A percentile compares a stretch with the other conserved stretches of the same genome.
These are phyloP conservation scores for Hirtodrosophila histrioides DNA, from an alignment of 2,888 invertebrate genomes.

Conservation along the genomic window DNA sequence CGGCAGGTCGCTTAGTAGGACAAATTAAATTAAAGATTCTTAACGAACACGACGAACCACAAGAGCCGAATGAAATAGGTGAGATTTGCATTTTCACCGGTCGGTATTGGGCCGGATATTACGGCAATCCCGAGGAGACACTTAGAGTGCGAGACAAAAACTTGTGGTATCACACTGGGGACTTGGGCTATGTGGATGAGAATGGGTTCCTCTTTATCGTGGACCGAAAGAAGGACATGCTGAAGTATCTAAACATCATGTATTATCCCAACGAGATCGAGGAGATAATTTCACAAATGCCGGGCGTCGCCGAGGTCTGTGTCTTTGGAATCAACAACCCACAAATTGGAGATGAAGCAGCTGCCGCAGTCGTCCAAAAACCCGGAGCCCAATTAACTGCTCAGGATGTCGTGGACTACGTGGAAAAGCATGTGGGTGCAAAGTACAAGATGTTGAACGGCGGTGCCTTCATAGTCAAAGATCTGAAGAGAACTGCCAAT, in stretches of 20 bases:
- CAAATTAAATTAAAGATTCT: no score
- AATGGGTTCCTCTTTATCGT: conserved; percentile 67
- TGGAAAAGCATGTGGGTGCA: conserved; percentile 47
- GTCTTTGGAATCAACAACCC: conserved; percentile 69
- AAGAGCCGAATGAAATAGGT: conserved; percentile 50
- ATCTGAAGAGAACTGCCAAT: conserved; percentile 62
- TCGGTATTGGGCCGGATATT: conserved; percentile 71
- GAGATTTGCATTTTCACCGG: conserved; percentile 63
- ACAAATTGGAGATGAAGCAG: conserved; percentile 65
- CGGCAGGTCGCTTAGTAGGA: no score
- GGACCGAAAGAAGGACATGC: conserved; percentile 69
- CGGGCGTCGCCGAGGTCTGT: conserved; percentile 61
- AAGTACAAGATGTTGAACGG: conserved; percentile 65
- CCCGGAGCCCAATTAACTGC: conserved; percentile 51
- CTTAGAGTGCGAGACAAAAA: conserved; percentile 58
- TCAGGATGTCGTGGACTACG: conserved; percentile 61
- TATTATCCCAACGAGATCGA: conserved; percentile 73
- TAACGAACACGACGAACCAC: no score
- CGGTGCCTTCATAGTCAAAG: conserved; percentile 65
- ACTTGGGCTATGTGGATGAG: conserved; percentile 77
- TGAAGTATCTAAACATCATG: conserved; percentile 64
- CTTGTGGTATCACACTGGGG: conserved; percentile 77
- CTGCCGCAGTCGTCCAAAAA: conserved; percentile 61
- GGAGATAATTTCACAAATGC: conserved; percentile 56
- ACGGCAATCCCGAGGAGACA: conserved; percentile 61